Evolutionary conservation across 2,888 invertebrate genomes (phyloP), one percentile per base, ranked within the genome.

Genomic region (Cryptocephalus moraei): DNA sequence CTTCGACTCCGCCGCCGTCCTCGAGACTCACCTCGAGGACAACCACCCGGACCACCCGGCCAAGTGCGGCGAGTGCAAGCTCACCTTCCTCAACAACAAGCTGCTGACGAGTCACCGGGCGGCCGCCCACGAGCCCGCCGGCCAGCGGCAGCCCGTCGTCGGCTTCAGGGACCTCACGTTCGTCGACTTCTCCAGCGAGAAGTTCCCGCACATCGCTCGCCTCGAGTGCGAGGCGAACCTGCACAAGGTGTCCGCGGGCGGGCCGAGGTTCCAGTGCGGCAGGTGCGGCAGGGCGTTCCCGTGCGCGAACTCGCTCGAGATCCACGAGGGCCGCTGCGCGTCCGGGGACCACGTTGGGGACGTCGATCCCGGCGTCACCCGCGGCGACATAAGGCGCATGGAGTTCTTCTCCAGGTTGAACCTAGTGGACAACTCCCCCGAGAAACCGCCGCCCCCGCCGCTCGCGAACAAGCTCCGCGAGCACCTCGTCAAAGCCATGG

Each of bases 401-500:
- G 85, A 88, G 57, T 91, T 92, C 66, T 85, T 92, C 62, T 85
- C 87, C 1, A 81, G 86, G 52, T 72, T 91, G 22, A 84, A 89
- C 63, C 75, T 89, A 36, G 83, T 82, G 63, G 86, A 86, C 65
- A 81, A 81, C 55, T 77, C 82, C 0, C 77, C 78, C 0, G 63
- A 62, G 47, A 63, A 65, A 47, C 50, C 51, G 9, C 44, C 55
- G 22, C 22, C 22, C 3, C 22, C 22, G 22, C 22, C n/a, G 9
- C 10, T 32, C 8, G 44, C 58, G 8, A 60, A 53, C 32, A 66
- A 64, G 51, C 49, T 66, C 4, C 53, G 60, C 32, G 62, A 64
- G 34, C 62, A 65, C 34, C 47, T 66, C 31, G 59, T 56, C 9
- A 63, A 60, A 50, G 60, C 58, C 6, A 57, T 66, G 43, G 81